phyloP scores from a whole-genome alignment of 2,797 vertebrate genomes.

The Limnodromus scolopaceus region DNA sequence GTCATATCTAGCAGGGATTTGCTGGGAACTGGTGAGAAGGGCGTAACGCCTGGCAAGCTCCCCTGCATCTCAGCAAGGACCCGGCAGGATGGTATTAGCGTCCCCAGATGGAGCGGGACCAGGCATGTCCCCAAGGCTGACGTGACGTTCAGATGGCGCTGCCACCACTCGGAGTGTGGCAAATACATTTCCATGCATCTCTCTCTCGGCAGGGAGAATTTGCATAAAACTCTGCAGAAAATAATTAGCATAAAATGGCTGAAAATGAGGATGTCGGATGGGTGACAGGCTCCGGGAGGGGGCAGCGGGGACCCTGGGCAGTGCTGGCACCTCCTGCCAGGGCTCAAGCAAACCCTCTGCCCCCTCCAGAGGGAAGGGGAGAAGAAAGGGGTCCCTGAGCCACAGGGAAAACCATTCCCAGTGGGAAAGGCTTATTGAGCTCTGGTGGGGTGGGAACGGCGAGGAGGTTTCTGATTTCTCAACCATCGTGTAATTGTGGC shows the following conservation, averaged over 20 bases:
- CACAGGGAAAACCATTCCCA: neutral
- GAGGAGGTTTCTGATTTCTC: neutral
- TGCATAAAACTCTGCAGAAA: neutral
- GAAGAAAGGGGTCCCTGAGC: neutral
- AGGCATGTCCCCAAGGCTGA: neutral
- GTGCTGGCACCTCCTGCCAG: neutral
- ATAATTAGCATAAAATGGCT: neutral
- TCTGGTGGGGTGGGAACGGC: neutral
- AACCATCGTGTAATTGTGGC: rapidly evolving
- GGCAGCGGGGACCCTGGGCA: neutral
- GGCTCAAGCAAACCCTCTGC: neutral
- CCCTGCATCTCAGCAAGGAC: neutral
- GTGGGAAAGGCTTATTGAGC: neutral
- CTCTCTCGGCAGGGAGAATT: neutral
- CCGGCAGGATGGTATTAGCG: neutral
- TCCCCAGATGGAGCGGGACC: neutral
- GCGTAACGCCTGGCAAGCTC: rapidly evolving
- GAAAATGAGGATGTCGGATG: neutral
- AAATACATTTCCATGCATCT: neutral
- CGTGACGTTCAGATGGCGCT: neutral
- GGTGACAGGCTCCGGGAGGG: too few species aligned
- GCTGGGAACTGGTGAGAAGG: neutral
- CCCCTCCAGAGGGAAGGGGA: neutral
- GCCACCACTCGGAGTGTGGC: neutral
- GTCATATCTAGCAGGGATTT: neutral